Evolutionary conservation across 2,888 invertebrate species (phyloP).

Genomic region (Dynastes grantii): DNA sequence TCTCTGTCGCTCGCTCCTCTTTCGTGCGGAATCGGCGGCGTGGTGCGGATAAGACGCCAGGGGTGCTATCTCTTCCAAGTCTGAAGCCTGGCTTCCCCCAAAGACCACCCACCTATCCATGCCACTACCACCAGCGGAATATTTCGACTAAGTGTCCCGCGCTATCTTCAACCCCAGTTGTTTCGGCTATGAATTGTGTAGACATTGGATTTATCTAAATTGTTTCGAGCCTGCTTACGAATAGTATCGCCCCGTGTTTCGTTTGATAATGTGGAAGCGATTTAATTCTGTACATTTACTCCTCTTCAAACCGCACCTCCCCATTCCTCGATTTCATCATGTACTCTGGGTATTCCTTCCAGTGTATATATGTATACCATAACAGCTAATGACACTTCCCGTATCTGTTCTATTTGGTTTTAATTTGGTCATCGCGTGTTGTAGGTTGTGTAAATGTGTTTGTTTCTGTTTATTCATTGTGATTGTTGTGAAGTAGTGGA

Average conservation of each 20-base stretch:
- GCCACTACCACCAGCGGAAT: conserved; percentile 54
- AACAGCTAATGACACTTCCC: conserved; percentile 34
- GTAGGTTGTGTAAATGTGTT: conserved; percentile 13
- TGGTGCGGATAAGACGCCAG: conserved; percentile 43
- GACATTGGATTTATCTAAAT: conserved; percentile 66
- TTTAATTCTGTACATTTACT: conserved; percentile 51
- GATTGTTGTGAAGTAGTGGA: background rate
- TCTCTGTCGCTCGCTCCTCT: conserved; percentile 22
- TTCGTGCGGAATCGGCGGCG: conserved; percentile 2
- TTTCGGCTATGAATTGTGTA: conserved; percentile 64
- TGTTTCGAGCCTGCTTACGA: conserved; percentile 60
- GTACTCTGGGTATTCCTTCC: background rate
- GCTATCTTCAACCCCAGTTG: conserved; percentile 60
- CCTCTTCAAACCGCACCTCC: background rate
- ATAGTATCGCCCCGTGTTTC: conserved; percentile 55
- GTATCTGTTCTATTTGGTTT: conserved; percentile 24
- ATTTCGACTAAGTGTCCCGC: conserved; percentile 55
- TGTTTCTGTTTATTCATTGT: background rate
- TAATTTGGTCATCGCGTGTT: conserved; percentile 23
- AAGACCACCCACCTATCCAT: conserved; percentile 26
- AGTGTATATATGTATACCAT: background rate
- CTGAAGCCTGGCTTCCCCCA: conserved; percentile 14
- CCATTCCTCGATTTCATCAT: conserved; percentile 10
- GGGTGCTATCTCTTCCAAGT: conserved; percentile 52
- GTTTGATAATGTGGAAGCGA: conserved; percentile 54